Conservation (phyloP, 2,888 invertebrate genomes). For the Stictocephala bisonia region DNA sequence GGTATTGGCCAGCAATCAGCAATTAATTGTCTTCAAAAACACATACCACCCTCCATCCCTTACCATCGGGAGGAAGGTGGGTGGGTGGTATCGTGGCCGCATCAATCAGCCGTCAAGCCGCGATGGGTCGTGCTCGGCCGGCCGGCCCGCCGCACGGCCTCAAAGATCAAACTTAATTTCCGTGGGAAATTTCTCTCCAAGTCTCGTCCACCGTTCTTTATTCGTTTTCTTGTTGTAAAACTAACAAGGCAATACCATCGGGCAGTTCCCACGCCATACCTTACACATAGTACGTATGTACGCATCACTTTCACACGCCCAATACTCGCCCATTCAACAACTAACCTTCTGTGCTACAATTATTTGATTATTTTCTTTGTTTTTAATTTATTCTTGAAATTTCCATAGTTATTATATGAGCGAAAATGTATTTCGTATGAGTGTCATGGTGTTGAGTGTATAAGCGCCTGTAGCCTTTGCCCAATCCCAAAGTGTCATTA, state of each 20-base stretch:
- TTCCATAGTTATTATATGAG: too few species aligned
- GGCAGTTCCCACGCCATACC: conserved; percentile 29
- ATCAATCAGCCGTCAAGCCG: conserved; percentile 12
- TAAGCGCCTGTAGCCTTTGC: too few species aligned
- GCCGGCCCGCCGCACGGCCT: conserved; percentile 33
- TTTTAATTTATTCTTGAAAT: too few species aligned
- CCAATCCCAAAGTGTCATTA: too few species aligned
- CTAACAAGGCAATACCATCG: conserved; percentile 38
- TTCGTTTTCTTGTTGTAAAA: conserved; percentile 40
- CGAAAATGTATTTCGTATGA: too few species aligned
- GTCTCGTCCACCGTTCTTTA: conserved; percentile 35
- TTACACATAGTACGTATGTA: conserved; percentile 21
- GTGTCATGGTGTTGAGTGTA: too few species aligned
- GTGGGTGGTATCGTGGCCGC: conserved; percentile 6
- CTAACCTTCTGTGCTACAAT: too few species aligned
- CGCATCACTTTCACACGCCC: conserved; percentile 23
- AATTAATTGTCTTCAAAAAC: neutral
- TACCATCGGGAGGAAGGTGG: conserved; percentile 14
- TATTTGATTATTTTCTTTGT: too few species aligned
- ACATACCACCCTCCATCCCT: neutral
- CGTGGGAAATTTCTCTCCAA: conserved; percentile 49
- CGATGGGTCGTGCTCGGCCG: neutral
- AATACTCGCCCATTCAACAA: too few species aligned
- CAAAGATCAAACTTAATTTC: conserved; percentile 51
- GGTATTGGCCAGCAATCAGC: neutral